A percentile compares a stretch with the other conserved stretches of the same genome.
Conservation (phyloP, 2,113 vertebrate species). For the Odocoileus hemionus region DNA sequence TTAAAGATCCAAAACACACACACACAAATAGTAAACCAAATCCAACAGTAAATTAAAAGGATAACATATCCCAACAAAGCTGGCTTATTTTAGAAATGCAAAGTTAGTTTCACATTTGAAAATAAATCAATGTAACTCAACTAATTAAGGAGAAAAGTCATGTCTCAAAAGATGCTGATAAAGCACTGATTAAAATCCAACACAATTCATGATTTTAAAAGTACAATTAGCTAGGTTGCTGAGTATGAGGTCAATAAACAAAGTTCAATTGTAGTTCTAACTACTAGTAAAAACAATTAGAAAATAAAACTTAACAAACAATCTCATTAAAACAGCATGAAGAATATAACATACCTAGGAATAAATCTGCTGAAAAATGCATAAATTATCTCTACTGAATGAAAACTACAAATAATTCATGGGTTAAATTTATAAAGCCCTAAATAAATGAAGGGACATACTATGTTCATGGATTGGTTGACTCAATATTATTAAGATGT, state of each 20-base stretch:
- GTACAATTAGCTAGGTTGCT: not conserved
- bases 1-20: not conserved
- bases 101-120: not conserved
- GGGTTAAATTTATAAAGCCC: not conserved
- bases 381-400: not conserved
- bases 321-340: constrained; percentile 40
- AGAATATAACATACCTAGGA: constrained; percentile 23
- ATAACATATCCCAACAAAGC: not conserved
- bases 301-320: constrained; percentile 3
- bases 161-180: not conserved
- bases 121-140: not conserved
- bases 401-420: not conserved
- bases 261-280: not conserved
- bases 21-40: not conserved
- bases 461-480: not conserved
- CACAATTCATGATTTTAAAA: not conserved
- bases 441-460: not conserved
- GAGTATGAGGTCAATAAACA: not conserved
- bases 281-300: constrained; percentile 1
- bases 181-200: constrained; percentile 23
- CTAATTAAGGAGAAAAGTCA: not conserved
- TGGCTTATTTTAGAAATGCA: not conserved
- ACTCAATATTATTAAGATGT: not conserved
- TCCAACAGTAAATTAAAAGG: not conserved
- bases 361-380: not conserved